Evolutionary conservation across 2,888 invertebrate species (phyloP).

Genomic region (Liodrosophila aerea): DNA sequence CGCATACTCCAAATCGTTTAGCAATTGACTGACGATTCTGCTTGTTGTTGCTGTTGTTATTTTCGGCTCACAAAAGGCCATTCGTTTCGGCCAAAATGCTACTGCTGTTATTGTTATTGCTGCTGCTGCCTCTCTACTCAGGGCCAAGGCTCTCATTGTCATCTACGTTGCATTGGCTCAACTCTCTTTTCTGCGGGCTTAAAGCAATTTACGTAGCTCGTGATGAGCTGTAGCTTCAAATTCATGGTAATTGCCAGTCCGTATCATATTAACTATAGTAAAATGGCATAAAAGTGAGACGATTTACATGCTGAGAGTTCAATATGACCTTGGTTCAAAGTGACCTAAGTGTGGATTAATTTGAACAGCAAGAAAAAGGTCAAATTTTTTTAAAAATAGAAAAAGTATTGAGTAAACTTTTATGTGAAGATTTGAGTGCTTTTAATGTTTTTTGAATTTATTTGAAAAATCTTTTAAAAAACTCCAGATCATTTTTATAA

Average conservation of each 20-base stretch:
- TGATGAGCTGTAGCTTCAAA: not conserved
- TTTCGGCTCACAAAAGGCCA: conserved; percentile 58
- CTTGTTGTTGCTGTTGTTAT: conserved; percentile 25
- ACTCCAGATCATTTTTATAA: too few relatives aligned
- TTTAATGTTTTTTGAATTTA: too few relatives aligned
- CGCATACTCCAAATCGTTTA: conserved; percentile 74
- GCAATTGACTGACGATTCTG: conserved; percentile 75
- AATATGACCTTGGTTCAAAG: conserved; percentile 29
- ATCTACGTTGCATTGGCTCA: too few relatives aligned
- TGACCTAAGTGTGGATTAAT: too few relatives aligned
- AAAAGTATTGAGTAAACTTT: too few relatives aligned
- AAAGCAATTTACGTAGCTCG: not conserved
- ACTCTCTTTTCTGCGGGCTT: too few relatives aligned
- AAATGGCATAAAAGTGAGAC: not conserved
- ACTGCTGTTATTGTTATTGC: not conserved
- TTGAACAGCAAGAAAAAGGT: too few relatives aligned
- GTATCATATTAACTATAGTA: too few relatives aligned
- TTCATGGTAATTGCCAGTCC: conserved; percentile 15
- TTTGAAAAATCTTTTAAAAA: too few relatives aligned
- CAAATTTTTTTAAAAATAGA: too few relatives aligned
- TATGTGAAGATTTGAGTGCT: too few relatives aligned
- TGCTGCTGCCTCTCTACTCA: conserved; percentile 21
- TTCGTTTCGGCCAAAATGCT: conserved; percentile 35
- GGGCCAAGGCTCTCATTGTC: conserved; percentile 30
- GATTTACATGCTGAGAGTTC: not conserved